Percentiles rank a stretch among this genome's conserved stretches.
Conservation (phyloP, 1,140 invertebrate genomes). For the Cherax destructor region DNA sequence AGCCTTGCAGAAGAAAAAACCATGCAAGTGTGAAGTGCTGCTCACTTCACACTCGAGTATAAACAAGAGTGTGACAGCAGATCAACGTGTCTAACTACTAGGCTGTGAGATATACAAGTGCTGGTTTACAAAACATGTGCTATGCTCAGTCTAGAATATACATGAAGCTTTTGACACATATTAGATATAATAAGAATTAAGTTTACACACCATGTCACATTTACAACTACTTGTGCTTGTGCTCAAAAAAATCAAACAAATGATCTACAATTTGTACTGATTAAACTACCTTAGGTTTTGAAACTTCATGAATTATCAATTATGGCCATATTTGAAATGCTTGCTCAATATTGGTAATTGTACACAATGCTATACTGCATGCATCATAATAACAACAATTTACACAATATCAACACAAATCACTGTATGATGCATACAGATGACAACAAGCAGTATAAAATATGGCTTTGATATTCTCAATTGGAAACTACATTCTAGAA, state of each 20-base stretch:
- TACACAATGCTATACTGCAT: not conserved
- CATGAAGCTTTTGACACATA: not conserved
- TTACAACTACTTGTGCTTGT: not conserved
- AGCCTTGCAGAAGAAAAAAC: not conserved
- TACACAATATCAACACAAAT: not conserved
- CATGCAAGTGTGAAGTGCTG: not conserved
- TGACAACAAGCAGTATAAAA: not conserved
- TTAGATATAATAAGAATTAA: not conserved
- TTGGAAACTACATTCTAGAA: constrained; percentile 18
- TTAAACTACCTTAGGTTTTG: not conserved
- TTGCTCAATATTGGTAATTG: not conserved
- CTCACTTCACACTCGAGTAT: not conserved
- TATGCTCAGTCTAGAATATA: not conserved
- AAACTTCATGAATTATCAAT: not conserved
- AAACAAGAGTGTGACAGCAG: not conserved
- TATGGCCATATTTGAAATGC: not conserved
- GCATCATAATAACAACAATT: not conserved
- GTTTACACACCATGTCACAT: not conserved
- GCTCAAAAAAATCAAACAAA: not conserved
- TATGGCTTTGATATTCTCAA: not conserved
- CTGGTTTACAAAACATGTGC: not conserved
- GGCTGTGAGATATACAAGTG: not conserved
- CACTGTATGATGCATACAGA: not conserved
- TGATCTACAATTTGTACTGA: not conserved
- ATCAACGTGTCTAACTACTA: not conserved